Evolutionary conservation across 2,113 vertebrate genomes (phyloP).

Genomic region (Neopipo cinnamomea): DNA sequence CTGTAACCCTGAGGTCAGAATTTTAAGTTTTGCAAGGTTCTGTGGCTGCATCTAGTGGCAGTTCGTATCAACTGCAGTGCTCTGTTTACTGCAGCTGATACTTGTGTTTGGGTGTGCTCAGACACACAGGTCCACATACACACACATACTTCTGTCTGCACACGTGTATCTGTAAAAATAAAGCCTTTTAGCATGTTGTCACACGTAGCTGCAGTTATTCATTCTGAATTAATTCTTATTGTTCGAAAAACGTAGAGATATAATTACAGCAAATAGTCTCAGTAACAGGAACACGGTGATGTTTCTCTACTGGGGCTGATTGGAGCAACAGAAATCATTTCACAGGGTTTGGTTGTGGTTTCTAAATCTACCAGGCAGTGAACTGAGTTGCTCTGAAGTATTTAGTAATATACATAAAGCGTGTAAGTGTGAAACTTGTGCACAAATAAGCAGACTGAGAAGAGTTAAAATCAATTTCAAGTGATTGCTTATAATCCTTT

Average conservation of each 20-base stretch:
- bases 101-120: not conserved
- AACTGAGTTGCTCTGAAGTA: not conserved
- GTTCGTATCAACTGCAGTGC: not conserved
- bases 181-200: not conserved
- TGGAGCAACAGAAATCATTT: not conserved
- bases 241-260: not conserved
- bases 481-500: not conserved
- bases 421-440: not conserved
- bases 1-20: not conserved
- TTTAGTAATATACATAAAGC: not conserved
- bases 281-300: not conserved
- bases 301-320: not conserved
- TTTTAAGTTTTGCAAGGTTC: constrained; percentile 22
- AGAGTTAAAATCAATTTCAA: not conserved
- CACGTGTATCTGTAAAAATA: not conserved
- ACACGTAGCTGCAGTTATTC: not conserved
- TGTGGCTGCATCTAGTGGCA: constrained; percentile 68
- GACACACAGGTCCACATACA: not conserved
- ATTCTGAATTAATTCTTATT: not conserved
- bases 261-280: not conserved
- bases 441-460: not conserved
- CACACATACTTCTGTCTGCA: not conserved
- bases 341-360: not conserved
- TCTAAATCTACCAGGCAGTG: not conserved
- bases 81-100: not conserved